A percentile compares a stretch with the other conserved stretches of the same genome.
Conservation (phyloP, 2,797 vertebrate genomes). For the Australoheros facetus region DNA sequence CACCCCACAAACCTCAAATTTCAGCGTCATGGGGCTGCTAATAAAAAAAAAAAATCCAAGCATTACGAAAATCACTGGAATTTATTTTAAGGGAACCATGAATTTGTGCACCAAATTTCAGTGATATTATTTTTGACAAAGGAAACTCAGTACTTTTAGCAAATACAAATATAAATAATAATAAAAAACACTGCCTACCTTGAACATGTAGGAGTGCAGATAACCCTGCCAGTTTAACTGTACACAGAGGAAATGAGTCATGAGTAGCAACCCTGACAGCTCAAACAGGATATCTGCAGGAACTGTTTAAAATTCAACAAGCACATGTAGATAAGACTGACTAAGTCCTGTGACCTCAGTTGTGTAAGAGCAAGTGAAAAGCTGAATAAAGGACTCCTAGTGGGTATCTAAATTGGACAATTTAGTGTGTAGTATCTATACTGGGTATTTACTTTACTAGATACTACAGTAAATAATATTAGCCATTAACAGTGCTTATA, state of each 20-base stretch:
- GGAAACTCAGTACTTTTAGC: not conserved
- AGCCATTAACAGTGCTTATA: not conserved
- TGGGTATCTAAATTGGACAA: accelerated
- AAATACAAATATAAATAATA: not conserved
- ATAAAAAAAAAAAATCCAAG: not conserved
- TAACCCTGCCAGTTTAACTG: constrained; percentile 25
- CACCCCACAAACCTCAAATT: not conserved
- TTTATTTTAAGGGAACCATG: not conserved
- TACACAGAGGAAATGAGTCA: constrained; percentile 25
- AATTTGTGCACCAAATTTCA: not conserved
- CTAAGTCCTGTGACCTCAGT: constrained; percentile 15
- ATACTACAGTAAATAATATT: not conserved
- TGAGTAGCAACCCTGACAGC: constrained; percentile 3
- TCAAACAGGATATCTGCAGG: constrained; percentile 12
- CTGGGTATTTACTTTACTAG: not conserved
- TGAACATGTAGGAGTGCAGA: constrained; percentile 22
- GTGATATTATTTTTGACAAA: not conserved
- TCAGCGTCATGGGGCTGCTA: not conserved
- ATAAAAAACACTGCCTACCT: not conserved
- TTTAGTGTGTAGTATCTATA: not conserved
- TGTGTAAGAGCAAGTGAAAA: constrained; percentile 5
- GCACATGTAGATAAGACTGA: constrained; percentile 9
- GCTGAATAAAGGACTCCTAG: not conserved
- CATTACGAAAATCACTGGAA: not conserved
- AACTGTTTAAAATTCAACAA: constrained; percentile 16